phyloP scores from a whole-genome alignment of 2,888 invertebrate species.

The Falcaria lacertinaria region DNA sequence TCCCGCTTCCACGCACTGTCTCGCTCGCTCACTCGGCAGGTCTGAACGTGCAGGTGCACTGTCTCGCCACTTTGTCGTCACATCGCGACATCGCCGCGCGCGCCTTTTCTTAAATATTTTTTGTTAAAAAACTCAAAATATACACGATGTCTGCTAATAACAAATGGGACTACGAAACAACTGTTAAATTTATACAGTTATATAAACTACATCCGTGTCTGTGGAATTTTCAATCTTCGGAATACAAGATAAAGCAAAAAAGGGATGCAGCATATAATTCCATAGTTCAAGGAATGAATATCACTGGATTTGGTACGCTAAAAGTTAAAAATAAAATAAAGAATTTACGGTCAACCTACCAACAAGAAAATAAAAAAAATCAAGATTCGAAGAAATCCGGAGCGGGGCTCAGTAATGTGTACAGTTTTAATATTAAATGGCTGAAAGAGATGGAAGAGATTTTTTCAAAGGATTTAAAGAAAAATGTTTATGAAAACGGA shows the following conservation, averaged over 20 bases:
- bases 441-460: too few relatives aligned
- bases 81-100: conserved; percentile 6
- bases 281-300: conserved; percentile 9
- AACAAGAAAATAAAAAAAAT: too few relatives aligned
- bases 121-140: conserved; percentile 1
- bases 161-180: conserved; percentile 8
- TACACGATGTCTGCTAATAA: conserved; percentile 6
- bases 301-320: conserved; percentile 1
- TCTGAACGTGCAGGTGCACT: conserved; percentile 10
- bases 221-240: conserved; percentile 8
- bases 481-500: too few relatives aligned
- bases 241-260: conserved; percentile 12
- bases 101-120: not conserved
- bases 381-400: too few relatives aligned
- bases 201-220: conserved; percentile 11
- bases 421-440: too few relatives aligned
- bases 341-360: too few relatives aligned
- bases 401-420: too few relatives aligned
- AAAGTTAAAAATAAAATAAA: too few relatives aligned
- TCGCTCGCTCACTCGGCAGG: conserved; percentile 11
- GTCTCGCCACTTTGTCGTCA: conserved; percentile 7
- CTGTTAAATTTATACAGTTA: conserved; percentile 12
- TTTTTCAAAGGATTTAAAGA: too few relatives aligned
- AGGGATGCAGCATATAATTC: conserved; percentile 9
- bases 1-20: conserved; percentile 7